Evolutionary conservation across 2,113 vertebrate genomes (phyloP), one percentile per base, ranked within the genome.

Genomic region (Otis tarda): DNA sequence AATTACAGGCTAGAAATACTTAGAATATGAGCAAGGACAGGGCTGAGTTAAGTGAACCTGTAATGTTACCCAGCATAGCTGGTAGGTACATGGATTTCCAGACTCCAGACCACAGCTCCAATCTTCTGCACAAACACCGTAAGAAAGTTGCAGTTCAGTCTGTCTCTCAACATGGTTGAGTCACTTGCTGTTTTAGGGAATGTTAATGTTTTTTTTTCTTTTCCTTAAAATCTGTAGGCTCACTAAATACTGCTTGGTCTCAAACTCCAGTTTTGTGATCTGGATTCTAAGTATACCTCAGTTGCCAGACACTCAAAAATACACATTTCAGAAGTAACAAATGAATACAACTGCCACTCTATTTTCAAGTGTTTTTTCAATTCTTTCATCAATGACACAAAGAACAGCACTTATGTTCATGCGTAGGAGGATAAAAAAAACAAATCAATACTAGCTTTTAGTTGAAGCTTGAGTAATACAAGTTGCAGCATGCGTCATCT

Each of bases 361-460:
- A 61, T 78, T 95, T 55, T 90, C 39, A 96, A 91, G 75, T 64
- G 64, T 41, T 85, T 89, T 94, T 70, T 73, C n/a, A 74, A 37
- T n/a, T 87, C 27, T 50, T 74, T 86, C 69, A 65, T 70, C 56
- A 91, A 22, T 56, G 37, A 50, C 24, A 87, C 10, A 71, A 55
- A 78, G 69, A 92, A 67, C 6, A 39, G 10, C 27, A 64, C 52
- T 64, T 68, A 69, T 2, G 16, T n/a, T 55, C 49, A 33, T 31
- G 50, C 5, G 12, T 3, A 71, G 55, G 27, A 87, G 22, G 15
- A 81, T 31, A 8, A 55, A 84, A 80, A 64, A 57, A n/a, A 0
- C 59, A 83, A 68, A 89, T 47, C 47, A 91, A 1, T 41, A 90
- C n/a, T 27, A 86, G 37, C 39, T 94, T 47, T 90, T 56, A 80